Evolutionary conservation across 2,888 invertebrate species (phyloP).

Genomic region (Aethes cnicana): DNA sequence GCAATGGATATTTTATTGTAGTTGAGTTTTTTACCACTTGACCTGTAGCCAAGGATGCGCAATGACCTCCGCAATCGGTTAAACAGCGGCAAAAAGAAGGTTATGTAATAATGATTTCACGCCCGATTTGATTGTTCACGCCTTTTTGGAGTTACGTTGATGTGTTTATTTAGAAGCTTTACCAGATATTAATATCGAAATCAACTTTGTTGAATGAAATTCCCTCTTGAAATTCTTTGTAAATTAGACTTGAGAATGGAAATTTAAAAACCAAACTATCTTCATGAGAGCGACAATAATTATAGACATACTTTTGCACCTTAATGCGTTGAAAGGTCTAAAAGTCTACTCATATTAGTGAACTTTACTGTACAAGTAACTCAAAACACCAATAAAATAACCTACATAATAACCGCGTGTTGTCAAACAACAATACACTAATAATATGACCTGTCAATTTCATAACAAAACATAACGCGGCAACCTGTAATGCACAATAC

Average conservation of each 20-base stretch:
- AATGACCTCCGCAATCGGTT: constrained; percentile 23
- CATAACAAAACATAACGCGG: constrained; percentile 5
- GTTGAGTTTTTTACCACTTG: constrained; percentile 5
- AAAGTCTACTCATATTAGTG: no score
- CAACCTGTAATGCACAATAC: constrained; percentile 4
- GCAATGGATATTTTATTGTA: neutral
- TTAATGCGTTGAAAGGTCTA: no score
- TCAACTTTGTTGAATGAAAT: no score
- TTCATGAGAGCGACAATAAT: no score
- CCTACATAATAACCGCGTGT: neutral
- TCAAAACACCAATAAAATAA: neutral
- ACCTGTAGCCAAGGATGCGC: constrained; percentile 30
- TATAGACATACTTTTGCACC: no score
- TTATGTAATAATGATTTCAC: constrained; percentile 17
- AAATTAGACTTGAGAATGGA: no score
- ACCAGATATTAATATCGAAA: no score
- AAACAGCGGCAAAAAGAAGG: constrained; percentile 7
- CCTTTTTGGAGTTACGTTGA: neutral
- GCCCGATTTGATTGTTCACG: constrained; percentile 10
- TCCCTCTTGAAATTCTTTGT: no score
- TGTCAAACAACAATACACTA: constrained; percentile 1
- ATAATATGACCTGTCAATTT: constrained; percentile 5
- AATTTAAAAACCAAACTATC: no score
- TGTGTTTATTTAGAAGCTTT: neutral
- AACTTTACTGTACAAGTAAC: no score